Percentiles rank a stretch among this genome's conserved stretches.
These are phyloP conservation scores for Palythoa heliodiscus DNA, from an alignment of 92 coral and sea anemone species.

Conservation along the genomic window DNA sequence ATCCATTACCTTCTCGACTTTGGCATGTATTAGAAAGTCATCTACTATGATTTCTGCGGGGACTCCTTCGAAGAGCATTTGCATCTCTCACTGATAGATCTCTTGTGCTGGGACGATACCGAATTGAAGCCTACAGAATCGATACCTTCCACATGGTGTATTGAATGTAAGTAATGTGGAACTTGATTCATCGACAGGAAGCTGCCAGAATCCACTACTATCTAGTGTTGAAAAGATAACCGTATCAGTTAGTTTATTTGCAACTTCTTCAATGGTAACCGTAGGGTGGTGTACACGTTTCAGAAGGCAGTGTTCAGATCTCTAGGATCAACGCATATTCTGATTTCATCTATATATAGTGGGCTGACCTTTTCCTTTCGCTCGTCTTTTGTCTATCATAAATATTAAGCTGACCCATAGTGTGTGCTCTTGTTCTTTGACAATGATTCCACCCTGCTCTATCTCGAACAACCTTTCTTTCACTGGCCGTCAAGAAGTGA, in stretches of 20 bases:
- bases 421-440: no score
- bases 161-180: neutral
- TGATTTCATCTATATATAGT: slow-evolving; percentile 6
- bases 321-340: slow-evolving; percentile 53
- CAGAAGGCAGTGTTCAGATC: slow-evolving; percentile 28
- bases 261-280: slow-evolving; percentile 37
- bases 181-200: neutral
- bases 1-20: neutral
- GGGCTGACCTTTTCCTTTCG: slow-evolving; percentile 15
- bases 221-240: neutral
- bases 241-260: neutral
- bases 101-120: neutral
- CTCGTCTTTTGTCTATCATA: slow-evolving; percentile 50
- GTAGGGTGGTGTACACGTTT: slow-evolving; percentile 34
- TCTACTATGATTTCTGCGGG: neutral
- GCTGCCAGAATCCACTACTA: neutral
- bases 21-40: neutral
- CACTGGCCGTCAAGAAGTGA: no score
- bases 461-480: no score
- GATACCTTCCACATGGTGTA: neutral
- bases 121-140: neutral
- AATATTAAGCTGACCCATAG: neutral
- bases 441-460: no score
- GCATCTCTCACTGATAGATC: neutral
- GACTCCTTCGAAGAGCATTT: neutral